A percentile compares a stretch with the other conserved stretches of the same genome.
Evolutionary conservation across 2,797 vertebrate species (phyloP).

Genomic region (Pteropus rufus): DNA sequence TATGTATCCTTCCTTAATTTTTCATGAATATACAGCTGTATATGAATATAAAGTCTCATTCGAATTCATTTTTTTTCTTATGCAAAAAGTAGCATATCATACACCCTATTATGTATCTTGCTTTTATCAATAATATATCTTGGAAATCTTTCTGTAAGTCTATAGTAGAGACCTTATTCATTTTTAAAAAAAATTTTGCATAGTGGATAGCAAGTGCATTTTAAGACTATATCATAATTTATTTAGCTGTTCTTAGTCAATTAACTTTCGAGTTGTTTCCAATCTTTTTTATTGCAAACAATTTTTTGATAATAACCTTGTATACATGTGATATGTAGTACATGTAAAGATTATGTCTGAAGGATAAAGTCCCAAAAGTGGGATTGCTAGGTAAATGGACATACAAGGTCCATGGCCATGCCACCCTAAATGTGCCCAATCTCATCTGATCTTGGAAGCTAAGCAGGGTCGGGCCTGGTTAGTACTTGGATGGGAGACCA

Average conservation of each 20-base stretch:
- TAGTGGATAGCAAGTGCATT: background rate
- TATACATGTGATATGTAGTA: background rate
- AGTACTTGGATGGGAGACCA: no score
- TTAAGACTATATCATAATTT: background rate
- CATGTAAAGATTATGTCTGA: background rate
- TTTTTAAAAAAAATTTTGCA: background rate
- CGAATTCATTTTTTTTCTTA: background rate
- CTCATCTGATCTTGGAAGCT: no score
- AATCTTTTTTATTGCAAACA: background rate
- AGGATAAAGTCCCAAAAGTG: background rate
- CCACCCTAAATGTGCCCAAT: no score
- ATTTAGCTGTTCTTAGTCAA: background rate
- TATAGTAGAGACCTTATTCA: background rate
- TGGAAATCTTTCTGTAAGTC: background rate
- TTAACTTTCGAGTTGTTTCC: background rate
- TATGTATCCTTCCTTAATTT: background rate
- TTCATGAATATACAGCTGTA: constrained; percentile 68
- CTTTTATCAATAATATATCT: background rate
- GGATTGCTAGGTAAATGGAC: background rate
- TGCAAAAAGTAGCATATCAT: background rate
- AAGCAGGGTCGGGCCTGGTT: no score
- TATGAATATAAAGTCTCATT: background rate
- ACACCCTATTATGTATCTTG: background rate
- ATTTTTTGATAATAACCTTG: background rate
- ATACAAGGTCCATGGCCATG: background rate